A percentile compares a stretch with the other conserved stretches of the same genome.
These are phyloP conservation scores for fruit fly (Drosophila melanogaster) DNA, from an alignment of 1,140 invertebrate genomes.

Conservation along the genomic window DNA sequence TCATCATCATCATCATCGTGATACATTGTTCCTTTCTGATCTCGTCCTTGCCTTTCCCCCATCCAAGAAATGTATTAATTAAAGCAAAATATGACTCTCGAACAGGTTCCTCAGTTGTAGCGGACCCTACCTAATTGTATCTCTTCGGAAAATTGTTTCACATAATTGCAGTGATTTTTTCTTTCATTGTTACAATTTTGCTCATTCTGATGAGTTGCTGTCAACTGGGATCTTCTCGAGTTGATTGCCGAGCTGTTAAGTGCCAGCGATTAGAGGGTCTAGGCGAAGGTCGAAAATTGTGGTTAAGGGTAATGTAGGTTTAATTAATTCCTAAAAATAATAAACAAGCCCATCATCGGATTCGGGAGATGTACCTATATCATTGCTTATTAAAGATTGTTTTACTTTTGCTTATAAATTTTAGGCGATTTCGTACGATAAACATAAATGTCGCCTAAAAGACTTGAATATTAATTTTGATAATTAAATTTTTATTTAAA, in stretches of 20 bases:
- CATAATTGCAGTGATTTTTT: slow-evolving; percentile 73
- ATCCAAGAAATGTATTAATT: slow-evolving; percentile 73
- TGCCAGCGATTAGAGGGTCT: slow-evolving; percentile 43
- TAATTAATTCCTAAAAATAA: slow-evolving; percentile 25
- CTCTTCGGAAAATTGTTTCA: slow-evolving; percentile 38
- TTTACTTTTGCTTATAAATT: neutral
- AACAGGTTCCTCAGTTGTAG: slow-evolving; percentile 10
- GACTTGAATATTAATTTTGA: too few relatives aligned
- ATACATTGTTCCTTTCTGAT: slow-evolving; percentile 45
- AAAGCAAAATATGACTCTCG: slow-evolving; percentile 42
- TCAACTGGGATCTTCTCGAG: slow-evolving; percentile 33
- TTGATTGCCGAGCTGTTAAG: slow-evolving; percentile 54
- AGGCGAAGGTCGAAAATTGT: slow-evolving; percentile 21
- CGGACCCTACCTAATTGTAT: slow-evolving; percentile 31
- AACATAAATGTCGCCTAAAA: neutral
- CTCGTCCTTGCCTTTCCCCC: slow-evolving; percentile 10
- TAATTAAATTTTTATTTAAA: neutral
- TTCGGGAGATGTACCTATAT: neutral
- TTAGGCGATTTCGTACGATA: neutral
- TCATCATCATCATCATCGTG: slow-evolving; percentile 30
- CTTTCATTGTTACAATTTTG: slow-evolving; percentile 62
- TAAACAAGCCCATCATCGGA: slow-evolving; percentile 8
- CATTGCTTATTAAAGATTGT: neutral
- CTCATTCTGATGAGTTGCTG: slow-evolving; percentile 46
- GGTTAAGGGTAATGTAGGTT: slow-evolving; percentile 27